Percentiles rank a stretch among this genome's conserved stretches.
These are phyloP conservation scores for Lochmaea capreae DNA, from an alignment of 2,888 invertebrate species.

Conservation along the genomic window DNA sequence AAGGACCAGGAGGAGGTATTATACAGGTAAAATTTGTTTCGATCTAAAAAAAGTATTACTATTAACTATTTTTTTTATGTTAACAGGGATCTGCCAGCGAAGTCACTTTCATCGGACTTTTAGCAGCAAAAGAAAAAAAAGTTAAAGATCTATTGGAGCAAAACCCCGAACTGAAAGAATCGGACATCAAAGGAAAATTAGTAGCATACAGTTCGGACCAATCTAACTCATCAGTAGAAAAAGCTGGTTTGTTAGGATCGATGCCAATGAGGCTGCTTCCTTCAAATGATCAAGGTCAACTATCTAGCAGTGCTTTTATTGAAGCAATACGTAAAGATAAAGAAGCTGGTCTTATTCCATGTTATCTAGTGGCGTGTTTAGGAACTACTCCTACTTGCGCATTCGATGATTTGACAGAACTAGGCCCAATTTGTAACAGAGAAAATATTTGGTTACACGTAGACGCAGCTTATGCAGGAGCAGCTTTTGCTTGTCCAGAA, in stretches of 20 bases:
- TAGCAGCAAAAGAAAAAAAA: constrained; percentile 82
- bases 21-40: constrained; percentile 73
- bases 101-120: constrained; percentile 83
- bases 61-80: not conserved
- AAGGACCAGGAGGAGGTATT: constrained; percentile 85
- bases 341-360: constrained; percentile 86
- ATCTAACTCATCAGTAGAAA: constrained; percentile 92
- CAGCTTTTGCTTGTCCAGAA: constrained; percentile 93
- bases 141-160: constrained; percentile 70
- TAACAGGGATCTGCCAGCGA: constrained; percentile 90
- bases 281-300: constrained; percentile 74
- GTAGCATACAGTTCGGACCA: constrained; percentile 89
- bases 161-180: constrained; percentile 74
- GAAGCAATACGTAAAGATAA: constrained; percentile 82
- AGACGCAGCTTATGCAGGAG: constrained; percentile 96
- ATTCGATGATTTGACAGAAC: constrained; percentile 88
- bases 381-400: constrained; percentile 83
- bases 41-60: not conserved
- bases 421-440: constrained; percentile 84
- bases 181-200: constrained; percentile 76
- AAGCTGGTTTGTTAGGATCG: constrained; percentile 84
- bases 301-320: constrained; percentile 76
- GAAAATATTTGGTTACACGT: constrained; percentile 91
- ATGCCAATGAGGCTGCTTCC: constrained; percentile 82
- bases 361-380: constrained; percentile 81